These are phyloP conservation scores for Sinocyclocheilus rhinocerous DNA, from an alignment of 2,113 vertebrate species.

Conservation along the genomic window DNA sequence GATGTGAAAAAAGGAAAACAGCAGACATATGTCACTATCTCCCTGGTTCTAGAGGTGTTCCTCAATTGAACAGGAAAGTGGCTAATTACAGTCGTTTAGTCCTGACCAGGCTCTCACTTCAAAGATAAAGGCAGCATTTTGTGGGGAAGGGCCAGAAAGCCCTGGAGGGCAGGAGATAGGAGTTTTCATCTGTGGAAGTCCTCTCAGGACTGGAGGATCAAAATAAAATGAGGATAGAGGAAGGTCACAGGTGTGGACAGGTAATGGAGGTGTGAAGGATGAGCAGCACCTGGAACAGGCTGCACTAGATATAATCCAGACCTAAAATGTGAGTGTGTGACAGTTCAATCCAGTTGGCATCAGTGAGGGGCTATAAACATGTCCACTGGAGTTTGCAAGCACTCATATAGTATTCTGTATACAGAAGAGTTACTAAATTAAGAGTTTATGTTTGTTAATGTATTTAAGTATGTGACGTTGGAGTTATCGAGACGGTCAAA, in stretches of 20 bases:
- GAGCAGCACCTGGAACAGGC: conserved; percentile 71
- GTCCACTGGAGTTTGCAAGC: not conserved
- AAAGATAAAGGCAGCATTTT: conserved; percentile 60
- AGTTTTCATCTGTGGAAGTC: conserved; percentile 51
- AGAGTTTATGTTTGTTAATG: not conserved
- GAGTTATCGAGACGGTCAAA: conserved; percentile 13
- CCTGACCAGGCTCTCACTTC: conserved; percentile 65
- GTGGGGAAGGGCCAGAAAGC: conserved; percentile 44
- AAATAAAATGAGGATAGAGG: conserved; percentile 44
- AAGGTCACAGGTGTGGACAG: conserved; percentile 67
- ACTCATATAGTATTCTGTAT: not conserved
- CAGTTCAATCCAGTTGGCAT: conserved; percentile 4
- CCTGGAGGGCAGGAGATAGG: conserved; percentile 62
- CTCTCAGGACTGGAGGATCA: conserved; percentile 57
- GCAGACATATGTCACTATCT: not conserved
- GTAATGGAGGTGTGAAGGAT: conserved; percentile 65
- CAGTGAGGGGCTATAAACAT: not conserved
- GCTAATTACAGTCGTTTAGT: conserved; percentile 64
- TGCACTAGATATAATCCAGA: conserved; percentile 49
- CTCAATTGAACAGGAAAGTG: conserved; percentile 64
- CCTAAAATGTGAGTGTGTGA: conserved; percentile 47
- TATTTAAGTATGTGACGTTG: conserved; percentile 22
- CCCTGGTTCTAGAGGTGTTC: conserved; percentile 30
- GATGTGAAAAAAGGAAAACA: not conserved
- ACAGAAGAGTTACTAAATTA: not conserved